Conservation (phyloP, 2,113 vertebrate species). For the Illadopsis cleaveri region DNA sequence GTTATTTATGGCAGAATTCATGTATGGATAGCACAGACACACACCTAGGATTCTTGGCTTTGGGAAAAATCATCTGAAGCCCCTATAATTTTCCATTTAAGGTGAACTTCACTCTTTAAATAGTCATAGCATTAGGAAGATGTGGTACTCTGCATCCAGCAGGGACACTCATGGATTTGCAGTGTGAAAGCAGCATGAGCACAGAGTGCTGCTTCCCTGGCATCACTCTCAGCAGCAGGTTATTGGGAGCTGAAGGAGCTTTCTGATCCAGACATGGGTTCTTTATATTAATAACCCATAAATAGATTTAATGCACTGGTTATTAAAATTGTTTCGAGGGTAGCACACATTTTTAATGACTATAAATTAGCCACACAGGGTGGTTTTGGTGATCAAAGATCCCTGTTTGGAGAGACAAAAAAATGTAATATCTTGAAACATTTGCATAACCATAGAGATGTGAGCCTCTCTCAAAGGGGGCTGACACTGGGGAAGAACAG, state of each 20-base stretch:
- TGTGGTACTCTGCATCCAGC: not conserved
- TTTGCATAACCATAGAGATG: not conserved
- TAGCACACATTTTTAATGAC: not conserved
- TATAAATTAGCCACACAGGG: not conserved
- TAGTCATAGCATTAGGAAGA: not conserved
- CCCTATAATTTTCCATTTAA: not conserved
- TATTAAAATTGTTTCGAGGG: not conserved
- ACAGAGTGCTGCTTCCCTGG: not conserved
- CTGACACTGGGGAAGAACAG: not conserved
- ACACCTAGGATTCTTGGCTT: not conserved
- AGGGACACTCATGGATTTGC: fast-evolving
- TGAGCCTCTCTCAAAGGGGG: not conserved
- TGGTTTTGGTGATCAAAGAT: not conserved
- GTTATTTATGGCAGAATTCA: not conserved
- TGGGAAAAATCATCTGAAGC: not conserved
- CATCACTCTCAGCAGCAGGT: not conserved
- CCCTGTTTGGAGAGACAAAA: not conserved
- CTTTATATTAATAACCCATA: not conserved
- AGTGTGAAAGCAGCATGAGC: not conserved
- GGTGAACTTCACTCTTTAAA: not conserved
- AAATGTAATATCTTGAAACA: not conserved
- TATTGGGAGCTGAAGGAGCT: not conserved
- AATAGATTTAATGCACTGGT: not conserved
- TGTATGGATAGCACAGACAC: not conserved
- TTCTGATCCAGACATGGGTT: not conserved